phyloP scores from a whole-genome alignment of 2,888 invertebrate species.

The Agapostemon virescens region DNA sequence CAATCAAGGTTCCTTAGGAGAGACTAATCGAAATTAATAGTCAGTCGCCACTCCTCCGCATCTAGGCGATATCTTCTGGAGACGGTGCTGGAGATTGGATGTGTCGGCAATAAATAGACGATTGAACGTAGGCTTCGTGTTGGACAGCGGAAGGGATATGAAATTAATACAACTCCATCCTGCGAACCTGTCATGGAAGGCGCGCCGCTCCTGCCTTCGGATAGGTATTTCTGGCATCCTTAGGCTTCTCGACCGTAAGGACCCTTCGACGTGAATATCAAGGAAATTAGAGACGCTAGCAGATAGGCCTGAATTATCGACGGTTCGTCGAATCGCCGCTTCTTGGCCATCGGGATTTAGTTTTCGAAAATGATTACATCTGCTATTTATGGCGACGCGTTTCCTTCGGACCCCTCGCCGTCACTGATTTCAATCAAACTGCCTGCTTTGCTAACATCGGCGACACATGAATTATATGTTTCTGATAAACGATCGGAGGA shows the following conservation, averaged over 20 bases:
- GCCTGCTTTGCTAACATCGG: background rate
- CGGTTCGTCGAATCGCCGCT: slow-evolving; percentile 57
- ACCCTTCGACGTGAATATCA: slow-evolving; percentile 78
- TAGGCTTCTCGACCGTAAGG: slow-evolving; percentile 76
- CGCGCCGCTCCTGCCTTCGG: slow-evolving; percentile 62
- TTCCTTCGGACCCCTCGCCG: slow-evolving; percentile 9
- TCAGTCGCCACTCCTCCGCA: slow-evolving; percentile 74
- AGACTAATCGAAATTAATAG: slow-evolving; percentile 73
- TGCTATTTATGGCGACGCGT: slow-evolving; percentile 1
- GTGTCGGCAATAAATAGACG: slow-evolving; percentile 79
- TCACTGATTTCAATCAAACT: slow-evolving; percentile 12
- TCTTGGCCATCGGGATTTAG: slow-evolving; percentile 56
- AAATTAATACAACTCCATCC: slow-evolving; percentile 79
- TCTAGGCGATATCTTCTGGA: slow-evolving; percentile 77
- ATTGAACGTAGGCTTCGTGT: slow-evolving; percentile 73
- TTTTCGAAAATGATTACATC: slow-evolving; percentile 28
- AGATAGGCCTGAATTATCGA: slow-evolving; percentile 65
- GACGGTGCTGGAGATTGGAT: slow-evolving; percentile 74
- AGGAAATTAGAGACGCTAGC: slow-evolving; percentile 77
- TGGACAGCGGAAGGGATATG: slow-evolving; percentile 78
- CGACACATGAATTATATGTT: background rate
- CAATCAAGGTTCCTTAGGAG: slow-evolving; percentile 66
- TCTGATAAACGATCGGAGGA: background rate
- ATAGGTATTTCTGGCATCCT: slow-evolving; percentile 78
- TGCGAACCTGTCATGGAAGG: slow-evolving; percentile 68